Percentiles rank a stretch among this genome's conserved stretches.
These are phyloP conservation scores for Colletes latitarsis DNA, from an alignment of 1,140 invertebrate genomes.

Conservation along the genomic window DNA sequence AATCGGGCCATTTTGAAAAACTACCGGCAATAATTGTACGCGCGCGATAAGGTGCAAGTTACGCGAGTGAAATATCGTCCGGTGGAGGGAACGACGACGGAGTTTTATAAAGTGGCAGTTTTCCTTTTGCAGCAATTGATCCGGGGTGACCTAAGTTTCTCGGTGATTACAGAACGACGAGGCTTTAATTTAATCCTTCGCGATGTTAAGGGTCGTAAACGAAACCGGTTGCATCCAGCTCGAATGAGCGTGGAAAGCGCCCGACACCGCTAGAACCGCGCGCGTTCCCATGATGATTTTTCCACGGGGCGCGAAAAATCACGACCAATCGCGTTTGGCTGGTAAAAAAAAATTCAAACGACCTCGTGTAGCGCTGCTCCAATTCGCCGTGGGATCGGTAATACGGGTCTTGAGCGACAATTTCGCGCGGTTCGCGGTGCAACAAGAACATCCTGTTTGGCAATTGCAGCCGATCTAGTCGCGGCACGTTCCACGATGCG, in stretches of 20 bases:
- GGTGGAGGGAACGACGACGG: not conserved
- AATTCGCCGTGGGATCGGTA: not conserved
- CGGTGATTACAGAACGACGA: conserved; percentile 52
- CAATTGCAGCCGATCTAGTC: conserved; percentile 70
- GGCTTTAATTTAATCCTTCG: conserved; percentile 64
- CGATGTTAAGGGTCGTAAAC: conserved; percentile 51
- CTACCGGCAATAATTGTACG: conserved; percentile 10
- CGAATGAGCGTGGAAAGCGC: not conserved
- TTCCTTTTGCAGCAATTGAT: conserved; percentile 30
- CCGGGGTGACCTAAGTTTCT: conserved; percentile 44
- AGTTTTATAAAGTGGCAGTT: not conserved
- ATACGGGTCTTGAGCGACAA: conserved; percentile 64
- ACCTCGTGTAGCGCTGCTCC: too few relatives aligned
- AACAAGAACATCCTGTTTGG: conserved; percentile 74
- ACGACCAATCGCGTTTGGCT: not conserved
- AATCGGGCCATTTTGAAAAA: not conserved
- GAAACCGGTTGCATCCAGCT: conserved; percentile 63
- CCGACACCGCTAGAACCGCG: not conserved
- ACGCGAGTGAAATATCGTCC: conserved; percentile 41
- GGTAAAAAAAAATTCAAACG: not conserved
- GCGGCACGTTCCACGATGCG: conserved; percentile 22
- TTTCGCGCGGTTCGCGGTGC: conserved; percentile 69
- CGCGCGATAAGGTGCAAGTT: conserved; percentile 35
- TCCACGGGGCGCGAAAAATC: not conserved
- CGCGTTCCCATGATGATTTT: not conserved